A percentile compares a stretch with the other conserved stretches of the same genome.
phyloP scores from a whole-genome alignment of 2,797 vertebrate species.

The Sternarchorhynchus goeldii region DNA sequence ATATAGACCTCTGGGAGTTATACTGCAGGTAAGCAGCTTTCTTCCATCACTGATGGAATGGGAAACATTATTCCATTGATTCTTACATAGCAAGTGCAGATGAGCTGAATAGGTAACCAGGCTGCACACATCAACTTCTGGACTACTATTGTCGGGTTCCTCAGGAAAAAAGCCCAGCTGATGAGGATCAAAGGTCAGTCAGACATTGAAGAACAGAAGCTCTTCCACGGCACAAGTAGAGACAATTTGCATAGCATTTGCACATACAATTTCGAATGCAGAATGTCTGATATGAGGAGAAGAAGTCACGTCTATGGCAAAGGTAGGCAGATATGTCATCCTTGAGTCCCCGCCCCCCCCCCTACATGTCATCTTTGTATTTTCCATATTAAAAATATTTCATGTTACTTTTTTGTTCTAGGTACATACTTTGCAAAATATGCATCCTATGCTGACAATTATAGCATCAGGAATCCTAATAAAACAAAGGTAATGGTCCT shows the following conservation, averaged over 20 bases:
- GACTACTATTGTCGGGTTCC: constrained; percentile 6
- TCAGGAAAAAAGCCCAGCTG: constrained; percentile 84
- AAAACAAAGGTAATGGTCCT: constrained; percentile 79
- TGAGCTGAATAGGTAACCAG: not conserved
- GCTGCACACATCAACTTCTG: not conserved
- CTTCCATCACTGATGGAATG: not conserved
- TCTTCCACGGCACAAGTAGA: constrained; percentile 85
- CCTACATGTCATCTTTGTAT: not conserved
- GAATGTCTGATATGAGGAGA: constrained; percentile 68
- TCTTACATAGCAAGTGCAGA: no score
- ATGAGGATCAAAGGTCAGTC: constrained; percentile 77
- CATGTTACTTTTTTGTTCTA: constrained; percentile 55
- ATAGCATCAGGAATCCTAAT: constrained; percentile 70
- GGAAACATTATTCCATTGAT: not conserved
- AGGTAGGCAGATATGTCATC: constrained; percentile 67
- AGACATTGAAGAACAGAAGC: constrained; percentile 76
- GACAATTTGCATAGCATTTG: constrained; percentile 83
- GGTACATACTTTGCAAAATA: constrained; percentile 87
- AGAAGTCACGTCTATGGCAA: constrained; percentile 74
- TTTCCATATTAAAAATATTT: not conserved
- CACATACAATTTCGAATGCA: constrained; percentile 87
- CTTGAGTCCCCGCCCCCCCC: no score
- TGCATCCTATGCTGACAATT: constrained; percentile 75
- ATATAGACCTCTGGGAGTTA: constrained; percentile 87
- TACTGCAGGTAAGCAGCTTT: constrained; percentile 78